phyloP scores from a whole-genome alignment of 1,140 invertebrate genomes.

The Plutomurus gul region DNA sequence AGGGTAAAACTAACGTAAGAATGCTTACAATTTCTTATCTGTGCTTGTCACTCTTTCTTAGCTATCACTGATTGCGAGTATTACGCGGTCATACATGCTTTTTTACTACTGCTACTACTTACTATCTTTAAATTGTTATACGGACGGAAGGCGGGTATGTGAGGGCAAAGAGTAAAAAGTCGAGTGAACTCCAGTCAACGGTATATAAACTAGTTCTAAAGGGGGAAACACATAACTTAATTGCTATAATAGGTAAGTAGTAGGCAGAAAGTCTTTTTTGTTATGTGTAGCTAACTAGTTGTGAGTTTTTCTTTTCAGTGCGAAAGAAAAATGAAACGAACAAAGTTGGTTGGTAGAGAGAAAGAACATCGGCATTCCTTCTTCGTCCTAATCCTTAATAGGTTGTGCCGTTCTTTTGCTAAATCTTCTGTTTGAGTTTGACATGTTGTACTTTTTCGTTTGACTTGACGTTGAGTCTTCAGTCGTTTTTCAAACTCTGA shows the following conservation, averaged over 20 bases:
- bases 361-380: constrained; percentile 15
- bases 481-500: constrained; percentile 7
- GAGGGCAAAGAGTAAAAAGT: not conserved
- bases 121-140: no score
- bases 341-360: no score
- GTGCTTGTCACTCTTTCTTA: constrained; percentile 1
- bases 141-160: no score
- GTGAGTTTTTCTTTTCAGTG: constrained; percentile 3
- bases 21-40: constrained; percentile 10
- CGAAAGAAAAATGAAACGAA: not conserved
- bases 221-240: not conserved
- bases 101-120: no score
- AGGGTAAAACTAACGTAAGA: not conserved
- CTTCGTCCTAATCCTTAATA: constrained; percentile 26
- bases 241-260: constrained; percentile 3
- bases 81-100: no score
- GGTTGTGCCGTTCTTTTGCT: not conserved
- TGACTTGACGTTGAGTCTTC: constrained; percentile 12
- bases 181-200: not conserved
- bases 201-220: not conserved
- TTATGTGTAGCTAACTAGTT: constrained; percentile 13
- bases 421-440: constrained; percentile 3
- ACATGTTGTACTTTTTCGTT: constrained; percentile 16
- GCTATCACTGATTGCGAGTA: not conserved
- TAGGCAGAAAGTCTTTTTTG: constrained; percentile 16